Percentiles rank a stretch among this genome's conserved stretches.
phyloP scores from a whole-genome alignment of 2,113 vertebrate genomes.

The Empidonax traillii region DNA sequence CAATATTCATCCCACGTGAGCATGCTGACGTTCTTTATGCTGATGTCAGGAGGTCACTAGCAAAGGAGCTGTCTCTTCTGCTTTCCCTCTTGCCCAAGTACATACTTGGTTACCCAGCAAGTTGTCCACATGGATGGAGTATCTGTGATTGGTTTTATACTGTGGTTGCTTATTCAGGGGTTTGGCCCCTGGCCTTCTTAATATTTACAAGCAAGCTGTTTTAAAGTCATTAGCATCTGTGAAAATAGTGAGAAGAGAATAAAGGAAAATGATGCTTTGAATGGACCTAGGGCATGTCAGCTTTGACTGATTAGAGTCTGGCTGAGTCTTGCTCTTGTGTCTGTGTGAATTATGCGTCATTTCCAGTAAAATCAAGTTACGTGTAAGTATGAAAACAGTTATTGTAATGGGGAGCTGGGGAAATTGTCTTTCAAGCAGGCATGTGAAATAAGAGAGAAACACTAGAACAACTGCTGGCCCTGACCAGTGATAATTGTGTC shows the following conservation, averaged over 20 bases:
- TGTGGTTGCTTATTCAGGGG: not conserved
- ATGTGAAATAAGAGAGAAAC: not conserved
- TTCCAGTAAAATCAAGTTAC: not conserved
- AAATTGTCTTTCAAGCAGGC: not conserved
- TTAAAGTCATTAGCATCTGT: not conserved
- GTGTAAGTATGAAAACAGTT: not conserved
- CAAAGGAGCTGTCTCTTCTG: not conserved
- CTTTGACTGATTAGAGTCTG: not conserved
- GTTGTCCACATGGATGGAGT: not conserved
- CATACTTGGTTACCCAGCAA: not conserved
- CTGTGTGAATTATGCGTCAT: not conserved
- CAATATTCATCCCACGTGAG: fast-evolving
- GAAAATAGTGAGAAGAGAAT: not conserved
- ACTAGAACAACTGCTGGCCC: not conserved
- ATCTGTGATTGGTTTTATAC: not conserved
- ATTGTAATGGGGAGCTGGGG: not conserved
- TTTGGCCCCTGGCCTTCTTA: not conserved
- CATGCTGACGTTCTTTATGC: not conserved
- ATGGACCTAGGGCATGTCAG: not conserved
- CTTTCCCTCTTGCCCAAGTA: not conserved
- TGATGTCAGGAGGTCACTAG: not conserved
- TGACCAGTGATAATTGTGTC: not conserved
- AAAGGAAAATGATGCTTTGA: not conserved
- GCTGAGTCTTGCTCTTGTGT: not conserved
- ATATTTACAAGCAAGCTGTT: not conserved